Percentiles rank a stretch among this genome's conserved stretches.
Evolutionary conservation across 2,113 vertebrate species (phyloP).

Genomic region (Carassius auratus): DNA sequence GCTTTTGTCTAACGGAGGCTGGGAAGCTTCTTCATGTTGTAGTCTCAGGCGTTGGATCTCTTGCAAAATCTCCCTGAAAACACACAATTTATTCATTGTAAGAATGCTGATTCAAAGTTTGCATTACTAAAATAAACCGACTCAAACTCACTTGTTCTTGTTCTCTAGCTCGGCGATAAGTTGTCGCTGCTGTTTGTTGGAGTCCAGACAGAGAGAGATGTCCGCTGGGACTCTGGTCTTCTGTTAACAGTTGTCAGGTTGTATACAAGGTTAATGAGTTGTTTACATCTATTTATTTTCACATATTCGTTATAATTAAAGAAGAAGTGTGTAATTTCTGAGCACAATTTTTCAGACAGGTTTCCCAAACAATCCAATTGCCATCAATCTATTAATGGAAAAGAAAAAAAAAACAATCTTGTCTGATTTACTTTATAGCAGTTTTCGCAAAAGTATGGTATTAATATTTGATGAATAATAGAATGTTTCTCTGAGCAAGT

Average conservation of each 20-base stretch:
- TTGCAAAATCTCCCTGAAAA: constrained; percentile 93
- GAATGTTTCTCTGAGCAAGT: neutral
- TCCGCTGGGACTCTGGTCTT: constrained; percentile 87
- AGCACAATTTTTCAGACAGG: neutral
- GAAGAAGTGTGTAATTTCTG: neutral
- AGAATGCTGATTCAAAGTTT: neutral
- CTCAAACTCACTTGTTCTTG: constrained; percentile 89
- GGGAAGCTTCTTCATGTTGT: constrained; percentile 95
- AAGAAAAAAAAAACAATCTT: neutral
- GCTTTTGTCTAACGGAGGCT: constrained; percentile 88
- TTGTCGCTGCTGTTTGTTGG: constrained; percentile 96
- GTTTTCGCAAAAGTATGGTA: neutral
- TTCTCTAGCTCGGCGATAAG: constrained; percentile 98
- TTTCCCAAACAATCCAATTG: neutral
- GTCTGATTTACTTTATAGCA: neutral
- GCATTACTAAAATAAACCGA: neutral
- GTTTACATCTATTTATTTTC: neutral
- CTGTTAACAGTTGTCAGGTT: constrained; percentile 48
- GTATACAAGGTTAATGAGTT: neutral
- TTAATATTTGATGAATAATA: constrained; percentile 18
- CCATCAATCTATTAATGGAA: neutral
- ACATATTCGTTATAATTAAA: neutral
- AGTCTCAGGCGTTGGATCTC: constrained; percentile 95
- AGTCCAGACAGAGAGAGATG: constrained; percentile 91
- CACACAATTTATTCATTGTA: constrained; percentile 23